Percentiles rank a stretch among this genome's conserved stretches.
phyloP scores from a whole-genome alignment of 2,797 vertebrate species.

The Cirrhinus molitorella region DNA sequence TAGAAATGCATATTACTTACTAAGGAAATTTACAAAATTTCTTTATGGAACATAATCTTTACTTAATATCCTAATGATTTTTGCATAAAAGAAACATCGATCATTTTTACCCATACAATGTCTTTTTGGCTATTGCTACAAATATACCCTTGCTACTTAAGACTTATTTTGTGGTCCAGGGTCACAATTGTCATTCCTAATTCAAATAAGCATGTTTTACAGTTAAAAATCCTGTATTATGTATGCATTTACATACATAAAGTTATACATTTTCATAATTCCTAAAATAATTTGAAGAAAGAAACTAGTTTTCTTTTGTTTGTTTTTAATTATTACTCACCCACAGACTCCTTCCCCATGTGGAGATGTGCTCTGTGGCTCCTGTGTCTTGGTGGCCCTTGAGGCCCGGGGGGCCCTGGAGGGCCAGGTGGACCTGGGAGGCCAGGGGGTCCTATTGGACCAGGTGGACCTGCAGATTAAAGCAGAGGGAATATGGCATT shows the following conservation, averaged over 20 bases:
- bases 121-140: no score
- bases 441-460: constrained; percentile 80
- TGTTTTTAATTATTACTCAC: constrained; percentile 64
- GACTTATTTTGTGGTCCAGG: no score
- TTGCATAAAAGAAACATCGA: no score
- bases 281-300: neutral
- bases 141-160: no score
- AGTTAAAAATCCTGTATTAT: neutral
- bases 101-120: no score
- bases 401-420: constrained; percentile 82
- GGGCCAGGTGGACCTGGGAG: constrained; percentile 85
- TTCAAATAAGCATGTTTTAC: neutral
- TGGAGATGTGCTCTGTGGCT: constrained; percentile 80
- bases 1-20: no score
- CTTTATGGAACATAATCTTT: no score
- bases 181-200: no score
- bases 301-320: neutral
- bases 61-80: no score
- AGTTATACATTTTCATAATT: neutral
- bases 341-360: constrained; percentile 72
- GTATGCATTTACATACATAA: neutral
- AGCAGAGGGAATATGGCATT: neutral
- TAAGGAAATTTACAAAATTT: no score
- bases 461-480: constrained; percentile 69
- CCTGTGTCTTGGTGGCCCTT: constrained; percentile 80